Evolutionary conservation across 2,113 vertebrate genomes (phyloP), one percentile per base, ranked within the genome.

Genomic region (Mormyrus iriodes): DNA sequence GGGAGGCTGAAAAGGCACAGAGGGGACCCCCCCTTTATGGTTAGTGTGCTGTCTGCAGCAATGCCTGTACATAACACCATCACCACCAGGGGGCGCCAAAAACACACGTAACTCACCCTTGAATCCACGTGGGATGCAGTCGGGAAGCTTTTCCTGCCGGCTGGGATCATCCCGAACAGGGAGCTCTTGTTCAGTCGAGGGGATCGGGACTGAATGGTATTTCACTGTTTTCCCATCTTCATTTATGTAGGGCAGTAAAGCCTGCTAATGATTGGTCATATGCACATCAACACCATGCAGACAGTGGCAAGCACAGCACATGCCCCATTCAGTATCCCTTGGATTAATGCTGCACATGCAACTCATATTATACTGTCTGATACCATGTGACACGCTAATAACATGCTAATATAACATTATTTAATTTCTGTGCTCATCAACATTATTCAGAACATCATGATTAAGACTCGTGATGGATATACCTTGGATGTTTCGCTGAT

Each of bases 51-150:
- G 61, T 84, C 15, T 17, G 82, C 82, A 44, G 6, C 4, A 3
- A n/a, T 48, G 19, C 82, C 35, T 44, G 82, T 7, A 48, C 2
- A 69, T n/a, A 24, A 53, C 51, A 35, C 51, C 85, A 53, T 39
- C 21, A 24, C 52, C 17, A 31, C 85, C 3, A 3, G 9, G 15
- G 42, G n/a, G 85, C 44, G 31, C 15, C 21, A 10, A 51, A 48
- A 49, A 35, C 46, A 90, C 39, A 88, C 51, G 61, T 48, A 46
- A 95, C 95, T 93, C 90, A 96, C 95, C 88, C 88, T 92, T 95
- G 76, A 96, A 93, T 89, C 95, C 95, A 90, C 91, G 90, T 0
- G 95, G 95, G 87, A 95, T 58, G 39, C 95, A 95, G 92, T 95
- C 94, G 19, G 95, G 96, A 55, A 95, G 93, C 6, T 92, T 10